A percentile compares a stretch with the other conserved stretches of the same genome.
These are phyloP conservation scores for Bos indicus DNA, from an alignment of 2,113 vertebrate species.

Conservation along the genomic window DNA sequence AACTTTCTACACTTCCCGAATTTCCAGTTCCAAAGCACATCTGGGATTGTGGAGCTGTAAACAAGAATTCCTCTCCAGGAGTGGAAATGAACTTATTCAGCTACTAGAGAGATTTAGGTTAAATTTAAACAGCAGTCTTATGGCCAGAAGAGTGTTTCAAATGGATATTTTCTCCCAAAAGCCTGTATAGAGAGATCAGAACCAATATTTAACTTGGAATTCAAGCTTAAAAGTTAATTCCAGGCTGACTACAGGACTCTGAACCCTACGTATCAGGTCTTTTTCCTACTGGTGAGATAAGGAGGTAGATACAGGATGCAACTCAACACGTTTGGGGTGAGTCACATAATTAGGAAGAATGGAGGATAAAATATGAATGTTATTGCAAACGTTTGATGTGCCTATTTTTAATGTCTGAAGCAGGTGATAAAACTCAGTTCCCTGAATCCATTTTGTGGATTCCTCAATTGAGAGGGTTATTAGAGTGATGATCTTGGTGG, in stretches of 20 bases:
- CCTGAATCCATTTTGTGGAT: not conserved
- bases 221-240: not conserved
- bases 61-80: slow-evolving; percentile 6
- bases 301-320: not conserved
- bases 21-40: slow-evolving; percentile 14
- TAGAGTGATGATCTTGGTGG: not conserved
- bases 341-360: not conserved
- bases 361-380: not conserved
- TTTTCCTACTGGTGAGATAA: not conserved
- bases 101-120: not conserved
- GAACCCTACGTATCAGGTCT: not conserved
- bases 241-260: not conserved
- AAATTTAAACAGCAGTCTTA: not conserved
- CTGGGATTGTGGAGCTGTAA: not conserved
- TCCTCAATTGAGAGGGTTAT: not conserved
- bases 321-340: not conserved
- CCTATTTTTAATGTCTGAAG: not conserved
- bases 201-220: not conserved
- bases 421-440: not conserved
- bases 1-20: not conserved
- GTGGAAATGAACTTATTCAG: not conserved
- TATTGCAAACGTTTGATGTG: not conserved
- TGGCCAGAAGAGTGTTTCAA: not conserved
- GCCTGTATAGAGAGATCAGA: not conserved
- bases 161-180: not conserved